A percentile compares a stretch with the other conserved stretches of the same genome.
Conservation (phyloP, 2,797 vertebrate genomes). For the Nyctalus aviator region DNA sequence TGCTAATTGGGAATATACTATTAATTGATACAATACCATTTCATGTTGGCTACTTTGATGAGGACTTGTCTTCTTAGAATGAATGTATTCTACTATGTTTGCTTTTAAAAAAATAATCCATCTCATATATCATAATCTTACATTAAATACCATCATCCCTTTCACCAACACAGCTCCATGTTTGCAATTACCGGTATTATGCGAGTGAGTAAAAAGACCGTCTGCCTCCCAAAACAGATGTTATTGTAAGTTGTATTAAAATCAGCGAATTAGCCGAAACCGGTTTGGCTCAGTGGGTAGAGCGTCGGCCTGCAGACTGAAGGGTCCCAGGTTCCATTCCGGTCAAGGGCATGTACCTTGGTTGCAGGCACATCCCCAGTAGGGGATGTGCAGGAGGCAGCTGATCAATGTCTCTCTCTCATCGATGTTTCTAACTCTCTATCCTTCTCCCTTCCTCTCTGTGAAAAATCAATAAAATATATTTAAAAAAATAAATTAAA, state of each 20-base stretch:
- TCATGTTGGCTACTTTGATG: neutral
- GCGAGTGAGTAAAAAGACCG: neutral
- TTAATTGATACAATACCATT: neutral
- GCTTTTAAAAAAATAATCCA: slow-evolving; percentile 1
- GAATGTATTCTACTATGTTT: neutral
- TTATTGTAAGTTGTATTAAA: neutral
- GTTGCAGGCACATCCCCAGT: too few species aligned
- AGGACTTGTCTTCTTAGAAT: neutral
- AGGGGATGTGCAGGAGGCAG: too few species aligned
- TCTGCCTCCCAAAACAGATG: neutral
- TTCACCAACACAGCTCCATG: neutral
- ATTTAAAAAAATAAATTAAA: too few species aligned
- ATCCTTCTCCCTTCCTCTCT: too few species aligned
- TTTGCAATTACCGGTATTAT: neutral
- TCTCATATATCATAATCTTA: slow-evolving; percentile 21
- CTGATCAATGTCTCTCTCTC: too few species aligned
- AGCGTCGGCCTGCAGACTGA: too few species aligned
- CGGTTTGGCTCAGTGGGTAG: too few species aligned
- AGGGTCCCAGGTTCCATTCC: too few species aligned
- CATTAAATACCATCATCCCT: neutral
- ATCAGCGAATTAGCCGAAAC: too few species aligned
- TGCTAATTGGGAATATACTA: neutral
- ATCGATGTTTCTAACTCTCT: too few species aligned
- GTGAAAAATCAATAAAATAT: too few species aligned
- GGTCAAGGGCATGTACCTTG: too few species aligned